Base-by-base conservation (phyloP, 2,888 invertebrate genomes). In the Oscheius sp. region DNA sequence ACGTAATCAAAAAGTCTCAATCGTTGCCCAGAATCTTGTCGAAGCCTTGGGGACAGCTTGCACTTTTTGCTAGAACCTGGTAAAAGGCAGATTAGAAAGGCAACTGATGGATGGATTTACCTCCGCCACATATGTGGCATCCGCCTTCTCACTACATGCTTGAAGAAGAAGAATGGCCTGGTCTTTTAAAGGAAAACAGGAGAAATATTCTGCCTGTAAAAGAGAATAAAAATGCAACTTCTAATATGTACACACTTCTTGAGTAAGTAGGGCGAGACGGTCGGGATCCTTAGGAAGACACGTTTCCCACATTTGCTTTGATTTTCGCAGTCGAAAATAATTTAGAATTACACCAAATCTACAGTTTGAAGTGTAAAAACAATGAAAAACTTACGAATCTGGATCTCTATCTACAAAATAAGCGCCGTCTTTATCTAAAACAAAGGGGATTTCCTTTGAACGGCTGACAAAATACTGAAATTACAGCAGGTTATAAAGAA, bases 381-480 rank as follows among this genome's bases (percentile, higher is more conserved):
- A n/a, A 46, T 12, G 29, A 41, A 25, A 45, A n/a, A 66, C 76
- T 75, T 59, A 85, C 85, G 83, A 81, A 53, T 77, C 59, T 21
- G 87, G 85, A 68, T 88, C 88, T 12, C 88, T 71, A 72, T 88
- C 88, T 63, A 88, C 85, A 68, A 88, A 88, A 72, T 82, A 86
- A 2, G 74, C 78, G 12, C 86, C 86, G 59, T 83, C 83, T 27
- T 80, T 79, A 69, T 85, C 82, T 21, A 76, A 72, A 1, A 73
- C 72, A 59, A 84, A 80, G 25, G 87, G 86, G 7, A 82, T 77
- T 23, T 70, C 68, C 46, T 79, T 82, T 35, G 81, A 82, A 46
- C 79, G 59, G 27, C 84, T 83, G 63, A 87, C 80, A 72, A 87
- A 87, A 85, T 86, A 87, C 82, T 86, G 69, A 72, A 80, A 70